These are phyloP conservation scores for Drosophila nigricruria DNA, from an alignment of 2,888 invertebrate species.

Conservation along the genomic window DNA sequence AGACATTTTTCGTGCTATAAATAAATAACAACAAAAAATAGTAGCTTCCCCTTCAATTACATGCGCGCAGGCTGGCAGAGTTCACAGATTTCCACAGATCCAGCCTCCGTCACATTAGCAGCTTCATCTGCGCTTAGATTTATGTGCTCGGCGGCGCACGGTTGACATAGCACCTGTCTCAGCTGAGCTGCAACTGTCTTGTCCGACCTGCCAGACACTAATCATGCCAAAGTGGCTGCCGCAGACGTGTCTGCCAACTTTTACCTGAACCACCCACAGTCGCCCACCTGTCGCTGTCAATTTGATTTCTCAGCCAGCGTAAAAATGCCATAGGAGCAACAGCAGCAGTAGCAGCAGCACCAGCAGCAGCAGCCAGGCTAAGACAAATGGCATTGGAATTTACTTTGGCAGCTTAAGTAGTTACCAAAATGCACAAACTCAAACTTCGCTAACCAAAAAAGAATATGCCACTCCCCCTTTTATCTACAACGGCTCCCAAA, in stretches of 20 bases:
- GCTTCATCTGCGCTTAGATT: slow-evolving; percentile 50
- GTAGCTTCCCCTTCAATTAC: slow-evolving; percentile 36
- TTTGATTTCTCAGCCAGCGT: slow-evolving; percentile 57
- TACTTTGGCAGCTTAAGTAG: slow-evolving; percentile 69
- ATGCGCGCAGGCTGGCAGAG: slow-evolving; percentile 8
- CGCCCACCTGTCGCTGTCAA: slow-evolving; percentile 71
- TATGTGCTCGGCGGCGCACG: slow-evolving; percentile 50
- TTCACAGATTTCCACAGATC: slow-evolving; percentile 46
- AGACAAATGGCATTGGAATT: slow-evolving; percentile 66
- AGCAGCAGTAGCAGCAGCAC: not conserved
- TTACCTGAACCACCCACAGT: not conserved
- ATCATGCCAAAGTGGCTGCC: slow-evolving; percentile 58
- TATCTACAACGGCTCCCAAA: not conserved
- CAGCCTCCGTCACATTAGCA: slow-evolving; percentile 3
- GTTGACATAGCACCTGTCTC: slow-evolving; percentile 54
- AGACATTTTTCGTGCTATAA: slow-evolving; percentile 42
- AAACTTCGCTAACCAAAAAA: not conserved
- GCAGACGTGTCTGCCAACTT: slow-evolving; percentile 54
- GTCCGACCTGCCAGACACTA: slow-evolving; percentile 44
- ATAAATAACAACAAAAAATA: slow-evolving; percentile 50
- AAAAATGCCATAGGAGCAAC: slow-evolving; percentile 36
- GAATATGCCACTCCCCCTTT: not conserved
- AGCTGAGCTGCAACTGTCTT: slow-evolving; percentile 49
- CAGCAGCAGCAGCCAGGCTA: not conserved
- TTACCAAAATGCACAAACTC: slow-evolving; percentile 25